These are phyloP conservation scores for Biston stratarius DNA, from an alignment of 2,888 invertebrate genomes.

Conservation along the genomic window DNA sequence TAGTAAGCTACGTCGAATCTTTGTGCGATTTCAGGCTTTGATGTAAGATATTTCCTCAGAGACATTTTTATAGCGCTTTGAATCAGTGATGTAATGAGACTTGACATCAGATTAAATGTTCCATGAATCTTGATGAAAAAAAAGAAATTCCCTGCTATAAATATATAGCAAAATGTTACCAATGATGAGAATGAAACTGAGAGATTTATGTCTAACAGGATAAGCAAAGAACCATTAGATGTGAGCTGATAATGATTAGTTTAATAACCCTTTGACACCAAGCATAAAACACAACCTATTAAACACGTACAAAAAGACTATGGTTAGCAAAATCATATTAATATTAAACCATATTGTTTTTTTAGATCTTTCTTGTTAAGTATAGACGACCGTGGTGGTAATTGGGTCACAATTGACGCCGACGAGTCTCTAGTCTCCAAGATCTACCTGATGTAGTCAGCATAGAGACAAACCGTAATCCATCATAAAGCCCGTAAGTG, in stretches of 20 bases:
- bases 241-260: not conserved
- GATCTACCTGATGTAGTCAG: slow-evolving; percentile 13
- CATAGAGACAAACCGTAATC: slow-evolving; percentile 39
- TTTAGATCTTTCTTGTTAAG: too few relatives aligned
- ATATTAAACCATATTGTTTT: too few relatives aligned
- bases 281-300: too few relatives aligned
- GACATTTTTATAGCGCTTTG: slow-evolving; percentile 4
- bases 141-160: too few relatives aligned
- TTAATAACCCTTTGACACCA: not conserved
- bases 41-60: not conserved
- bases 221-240: not conserved
- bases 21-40: slow-evolving; percentile 2
- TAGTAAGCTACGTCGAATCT: not conserved
- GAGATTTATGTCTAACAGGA: not conserved
- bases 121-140: not conserved
- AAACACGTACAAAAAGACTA: too few relatives aligned
- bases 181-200: too few relatives aligned
- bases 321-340: too few relatives aligned
- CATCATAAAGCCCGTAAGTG: slow-evolving; percentile 60
- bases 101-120: slow-evolving; percentile 2
- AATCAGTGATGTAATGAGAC: not conserved
- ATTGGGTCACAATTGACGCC: not conserved
- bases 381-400: too few relatives aligned
- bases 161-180: too few relatives aligned
- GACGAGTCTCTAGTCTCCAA: not conserved